Percentiles rank a stretch among this genome's conserved stretches.
Conservation (phyloP, 2,888 invertebrate species). For the Tolmerus cingulatus region DNA sequence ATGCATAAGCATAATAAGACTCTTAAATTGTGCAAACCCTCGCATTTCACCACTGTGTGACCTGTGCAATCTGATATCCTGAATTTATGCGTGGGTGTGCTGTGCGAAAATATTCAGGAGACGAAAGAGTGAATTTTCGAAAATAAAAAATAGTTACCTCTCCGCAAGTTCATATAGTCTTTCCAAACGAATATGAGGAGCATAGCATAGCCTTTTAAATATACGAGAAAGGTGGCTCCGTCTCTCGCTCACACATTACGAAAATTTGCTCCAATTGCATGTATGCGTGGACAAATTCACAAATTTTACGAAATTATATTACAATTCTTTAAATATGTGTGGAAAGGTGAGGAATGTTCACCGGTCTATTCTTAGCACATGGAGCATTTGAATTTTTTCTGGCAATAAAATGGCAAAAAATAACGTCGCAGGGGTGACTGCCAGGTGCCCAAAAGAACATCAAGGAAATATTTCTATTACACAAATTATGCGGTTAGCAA, state of each 20-base stretch:
- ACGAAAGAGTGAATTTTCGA: not conserved
- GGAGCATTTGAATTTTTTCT: slow-evolving; percentile 28
- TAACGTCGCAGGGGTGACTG: not conserved
- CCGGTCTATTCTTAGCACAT: slow-evolving; percentile 26
- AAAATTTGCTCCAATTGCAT: not conserved
- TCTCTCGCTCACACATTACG: not conserved
- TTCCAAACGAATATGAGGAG: slow-evolving; percentile 8
- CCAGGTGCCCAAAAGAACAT: slow-evolving; percentile 18
- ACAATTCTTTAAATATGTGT: slow-evolving; percentile 35
- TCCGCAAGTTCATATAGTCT: not conserved
- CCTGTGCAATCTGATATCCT: slow-evolving; percentile 29
- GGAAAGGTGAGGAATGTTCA: slow-evolving; percentile 32
- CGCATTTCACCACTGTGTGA: not conserved
- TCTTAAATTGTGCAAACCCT: not conserved
- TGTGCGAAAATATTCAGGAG: slow-evolving; percentile 33
- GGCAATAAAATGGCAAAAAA: slow-evolving; percentile 31
- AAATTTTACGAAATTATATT: slow-evolving; percentile 32
- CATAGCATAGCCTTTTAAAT: slow-evolving; percentile 19
- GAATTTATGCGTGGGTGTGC: slow-evolving; percentile 7
- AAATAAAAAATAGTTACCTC: slow-evolving; percentile 21
- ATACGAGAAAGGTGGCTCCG: not conserved
- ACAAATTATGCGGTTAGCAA: not conserved
- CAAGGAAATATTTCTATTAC: not conserved
- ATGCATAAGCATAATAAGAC: not conserved
- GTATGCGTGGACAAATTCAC: slow-evolving; percentile 7